phyloP scores from a whole-genome alignment of 2,797 vertebrate species.

The Mormyrus hasselquistii region DNA sequence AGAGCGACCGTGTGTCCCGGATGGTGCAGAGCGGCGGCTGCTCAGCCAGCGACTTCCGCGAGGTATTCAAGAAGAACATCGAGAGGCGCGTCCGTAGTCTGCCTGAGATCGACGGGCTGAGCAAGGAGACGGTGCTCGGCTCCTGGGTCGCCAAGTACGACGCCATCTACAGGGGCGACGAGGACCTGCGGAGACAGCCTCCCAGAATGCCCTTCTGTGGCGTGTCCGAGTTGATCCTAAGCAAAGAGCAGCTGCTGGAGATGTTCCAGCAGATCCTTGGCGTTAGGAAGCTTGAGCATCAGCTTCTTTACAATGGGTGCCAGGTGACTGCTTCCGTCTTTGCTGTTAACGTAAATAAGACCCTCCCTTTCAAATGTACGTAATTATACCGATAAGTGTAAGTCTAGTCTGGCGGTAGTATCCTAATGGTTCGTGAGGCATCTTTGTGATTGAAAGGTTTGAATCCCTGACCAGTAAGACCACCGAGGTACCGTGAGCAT shows the following conservation, averaged over 20 bases:
- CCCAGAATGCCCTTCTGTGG: slow-evolving; percentile 71
- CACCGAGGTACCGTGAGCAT: background rate
- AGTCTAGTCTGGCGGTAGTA: background rate
- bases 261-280: slow-evolving; percentile 86
- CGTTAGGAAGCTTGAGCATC: slow-evolving; percentile 80
- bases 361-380: background rate
- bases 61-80: slow-evolving; percentile 84
- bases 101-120: slow-evolving; percentile 79
- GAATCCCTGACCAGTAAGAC: background rate
- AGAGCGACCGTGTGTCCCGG: slow-evolving; percentile 77
- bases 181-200: slow-evolving; percentile 69
- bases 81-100: slow-evolving; percentile 78
- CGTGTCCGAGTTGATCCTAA: slow-evolving; percentile 80
- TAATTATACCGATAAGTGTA: background rate
- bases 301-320: slow-evolving; percentile 80
- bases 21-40: slow-evolving; percentile 82
- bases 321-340: slow-evolving; percentile 44
- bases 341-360: background rate
- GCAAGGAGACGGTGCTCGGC: slow-evolving; percentile 82
- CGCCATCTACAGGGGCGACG: slow-evolving; percentile 76
- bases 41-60: slow-evolving; percentile 78
- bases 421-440: background rate
- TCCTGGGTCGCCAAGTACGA: slow-evolving; percentile 85
- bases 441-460: background rate
- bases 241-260: slow-evolving; percentile 84